Conservation (phyloP, 2,113 vertebrate genomes). For the Smithornis capensis region DNA sequence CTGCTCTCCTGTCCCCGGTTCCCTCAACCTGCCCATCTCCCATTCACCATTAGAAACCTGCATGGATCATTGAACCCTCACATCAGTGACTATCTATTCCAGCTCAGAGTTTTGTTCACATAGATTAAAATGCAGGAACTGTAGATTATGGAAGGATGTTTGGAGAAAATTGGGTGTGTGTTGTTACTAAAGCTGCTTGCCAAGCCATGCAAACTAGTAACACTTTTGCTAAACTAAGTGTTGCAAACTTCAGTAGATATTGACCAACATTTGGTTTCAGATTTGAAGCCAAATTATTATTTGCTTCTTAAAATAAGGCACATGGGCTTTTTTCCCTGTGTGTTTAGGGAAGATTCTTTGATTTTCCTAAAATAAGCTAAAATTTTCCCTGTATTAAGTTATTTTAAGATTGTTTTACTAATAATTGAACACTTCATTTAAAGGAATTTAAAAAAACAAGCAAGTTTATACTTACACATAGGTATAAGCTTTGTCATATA, state of each 20-base stretch:
- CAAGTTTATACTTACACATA: background rate
- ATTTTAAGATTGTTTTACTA: background rate
- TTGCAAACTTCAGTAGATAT: background rate
- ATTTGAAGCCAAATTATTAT: background rate
- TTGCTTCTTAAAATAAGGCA: background rate
- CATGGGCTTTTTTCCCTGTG: rapidly evolving
- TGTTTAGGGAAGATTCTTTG: background rate
- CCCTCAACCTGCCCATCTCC: background rate
- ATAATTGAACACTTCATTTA: background rate
- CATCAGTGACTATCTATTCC: background rate
- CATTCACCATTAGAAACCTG: background rate
- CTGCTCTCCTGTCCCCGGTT: background rate
- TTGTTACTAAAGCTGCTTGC: background rate
- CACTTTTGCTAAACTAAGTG: background rate
- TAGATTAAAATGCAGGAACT: background rate
- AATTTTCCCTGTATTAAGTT: background rate
- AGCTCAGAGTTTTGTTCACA: background rate
- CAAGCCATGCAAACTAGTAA: background rate
- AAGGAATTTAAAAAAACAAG: background rate
- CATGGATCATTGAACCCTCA: background rate
- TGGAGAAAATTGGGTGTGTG: background rate
- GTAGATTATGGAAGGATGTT: background rate
- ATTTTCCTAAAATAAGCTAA: background rate
- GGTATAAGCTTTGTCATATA: background rate
- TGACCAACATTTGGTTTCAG: background rate